Evolutionary conservation across 2,113 vertebrate genomes (phyloP), one percentile per base, ranked within the genome.

Genomic region (Galemys pyrenaicus): DNA sequence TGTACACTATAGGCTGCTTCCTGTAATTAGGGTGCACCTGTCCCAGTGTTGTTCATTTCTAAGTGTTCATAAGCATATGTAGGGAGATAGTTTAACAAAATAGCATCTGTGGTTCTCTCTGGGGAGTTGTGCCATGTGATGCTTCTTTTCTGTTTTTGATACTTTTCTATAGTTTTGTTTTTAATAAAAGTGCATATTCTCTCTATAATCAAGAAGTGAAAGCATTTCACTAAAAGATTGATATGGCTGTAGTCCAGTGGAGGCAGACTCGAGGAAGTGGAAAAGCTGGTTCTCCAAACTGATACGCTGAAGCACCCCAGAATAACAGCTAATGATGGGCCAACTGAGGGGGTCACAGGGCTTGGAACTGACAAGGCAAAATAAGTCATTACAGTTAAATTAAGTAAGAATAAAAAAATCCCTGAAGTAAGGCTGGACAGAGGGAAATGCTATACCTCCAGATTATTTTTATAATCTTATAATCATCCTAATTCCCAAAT

Each of bases 281-380:
- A 13, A n/a, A 54, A 67, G n/a, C 35, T 26, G 22, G 1, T 4
- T 19, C 13, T 35, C 32, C 4, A n/a, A 37, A 54, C 16, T 15
- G 9, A 9, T 26, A 12, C 24, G 17, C 78, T 26, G 46, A 78
- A 54, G 71, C 5, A 19, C 30, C 3, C 22, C 39, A 10, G 71
- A 28, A 46, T 26, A 26, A 87, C 2, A 37, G 60, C 41, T 41
- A 30, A 75, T 60, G 86, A 74, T 56, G 65, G 30, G 28, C 32
- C 30, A 32, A 10, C 0, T 12, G 60, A 44, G 35, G 54, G 49
- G 35, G 28, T 7, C n/a, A 3, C 0, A 2, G 65, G 32, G 68
- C 65, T 71, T 7, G 9, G 86, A 51, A 24, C 62, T 51, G 12
- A 64, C 51, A 9, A 71, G 67, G 44, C 30, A 46, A 67, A 46